Evolutionary conservation across 2,888 invertebrate species (phyloP).

Genomic region (Elysia crispata): DNA sequence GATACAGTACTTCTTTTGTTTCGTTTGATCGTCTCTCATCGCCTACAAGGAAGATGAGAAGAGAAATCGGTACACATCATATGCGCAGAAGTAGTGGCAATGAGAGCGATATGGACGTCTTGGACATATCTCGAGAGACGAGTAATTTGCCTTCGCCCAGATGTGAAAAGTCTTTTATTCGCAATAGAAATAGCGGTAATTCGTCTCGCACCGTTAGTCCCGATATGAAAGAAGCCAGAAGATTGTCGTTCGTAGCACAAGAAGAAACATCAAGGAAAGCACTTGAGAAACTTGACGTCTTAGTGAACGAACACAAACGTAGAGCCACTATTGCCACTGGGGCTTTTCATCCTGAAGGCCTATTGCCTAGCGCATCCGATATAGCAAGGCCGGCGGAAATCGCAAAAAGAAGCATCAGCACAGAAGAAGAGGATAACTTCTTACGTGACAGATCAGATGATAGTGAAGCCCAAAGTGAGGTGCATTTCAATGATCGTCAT

Average conservation of each 20-base stretch:
- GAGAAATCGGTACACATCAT: not conserved
- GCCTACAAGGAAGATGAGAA: not conserved
- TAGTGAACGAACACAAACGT: not conserved
- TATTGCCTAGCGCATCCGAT: too few species aligned
- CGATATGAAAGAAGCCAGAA: not conserved
- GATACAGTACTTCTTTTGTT: slow-evolving; percentile 26
- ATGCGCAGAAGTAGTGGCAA: not conserved
- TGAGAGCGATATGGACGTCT: not conserved
- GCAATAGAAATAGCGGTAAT: not conserved
- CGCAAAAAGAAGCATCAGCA: too few species aligned
- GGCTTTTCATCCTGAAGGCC: not conserved
- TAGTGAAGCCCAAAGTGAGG: not conserved
- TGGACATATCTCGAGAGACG: not conserved
- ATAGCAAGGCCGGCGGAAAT: too few species aligned
- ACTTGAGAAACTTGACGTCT: not conserved
- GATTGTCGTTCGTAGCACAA: not conserved
- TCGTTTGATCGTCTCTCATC: not conserved
- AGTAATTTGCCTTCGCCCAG: not conserved
- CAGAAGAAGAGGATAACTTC: too few species aligned
- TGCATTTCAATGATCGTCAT: not conserved
- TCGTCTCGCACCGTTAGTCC: too few species aligned
- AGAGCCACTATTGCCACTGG: slow-evolving; percentile 35
- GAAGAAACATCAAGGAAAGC: not conserved
- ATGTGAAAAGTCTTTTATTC: not conserved
- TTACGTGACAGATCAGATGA: slow-evolving; percentile 6